Conservation (phyloP, 2,888 invertebrate species). For the Caenorhabditis zanzibari region DNA sequence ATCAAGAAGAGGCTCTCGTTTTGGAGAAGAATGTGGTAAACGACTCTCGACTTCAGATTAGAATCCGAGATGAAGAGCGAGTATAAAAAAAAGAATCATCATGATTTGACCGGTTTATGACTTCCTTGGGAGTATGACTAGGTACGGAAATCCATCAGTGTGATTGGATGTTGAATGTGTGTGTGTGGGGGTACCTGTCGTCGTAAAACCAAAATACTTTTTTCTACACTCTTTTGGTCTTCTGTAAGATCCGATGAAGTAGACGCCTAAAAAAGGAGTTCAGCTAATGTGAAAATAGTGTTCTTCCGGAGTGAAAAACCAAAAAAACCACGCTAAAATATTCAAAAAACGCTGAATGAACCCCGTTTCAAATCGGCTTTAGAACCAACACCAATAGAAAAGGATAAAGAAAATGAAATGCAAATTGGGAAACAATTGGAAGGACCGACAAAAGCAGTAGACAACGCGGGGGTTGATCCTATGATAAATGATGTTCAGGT, state of each 20-base stretch:
- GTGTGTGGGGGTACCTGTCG: not conserved
- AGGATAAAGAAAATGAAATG: constrained; percentile 25
- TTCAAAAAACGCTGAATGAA: constrained; percentile 36
- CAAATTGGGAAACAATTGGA: constrained; percentile 54
- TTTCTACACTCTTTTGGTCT: too few relatives aligned
- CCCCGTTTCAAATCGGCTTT: constrained; percentile 41
- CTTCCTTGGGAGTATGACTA: constrained; percentile 41
- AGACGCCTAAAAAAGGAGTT: constrained; percentile 10
- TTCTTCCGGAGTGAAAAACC: constrained; percentile 21
- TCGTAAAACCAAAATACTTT: too few relatives aligned
- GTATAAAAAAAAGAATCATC: constrained; percentile 4
- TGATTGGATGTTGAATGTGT: constrained; percentile 38
- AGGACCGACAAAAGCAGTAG: not conserved
- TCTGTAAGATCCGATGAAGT: not conserved
- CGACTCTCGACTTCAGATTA: constrained; percentile 46
- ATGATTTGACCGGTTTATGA: constrained; percentile 52
- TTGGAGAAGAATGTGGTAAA: constrained; percentile 38
- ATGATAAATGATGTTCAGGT: constrained; percentile 39
- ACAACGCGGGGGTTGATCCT: constrained; percentile 22
- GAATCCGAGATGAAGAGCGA: constrained; percentile 31
- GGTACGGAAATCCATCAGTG: constrained; percentile 49
- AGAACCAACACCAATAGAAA: constrained; percentile 18
- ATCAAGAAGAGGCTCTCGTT: constrained; percentile 50
- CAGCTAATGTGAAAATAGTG: constrained; percentile 23
- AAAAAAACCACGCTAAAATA: constrained; percentile 31